These are phyloP conservation scores for Propithecus deckenii DNA, from an alignment of 2,797 vertebrate species.

Conservation along the genomic window DNA sequence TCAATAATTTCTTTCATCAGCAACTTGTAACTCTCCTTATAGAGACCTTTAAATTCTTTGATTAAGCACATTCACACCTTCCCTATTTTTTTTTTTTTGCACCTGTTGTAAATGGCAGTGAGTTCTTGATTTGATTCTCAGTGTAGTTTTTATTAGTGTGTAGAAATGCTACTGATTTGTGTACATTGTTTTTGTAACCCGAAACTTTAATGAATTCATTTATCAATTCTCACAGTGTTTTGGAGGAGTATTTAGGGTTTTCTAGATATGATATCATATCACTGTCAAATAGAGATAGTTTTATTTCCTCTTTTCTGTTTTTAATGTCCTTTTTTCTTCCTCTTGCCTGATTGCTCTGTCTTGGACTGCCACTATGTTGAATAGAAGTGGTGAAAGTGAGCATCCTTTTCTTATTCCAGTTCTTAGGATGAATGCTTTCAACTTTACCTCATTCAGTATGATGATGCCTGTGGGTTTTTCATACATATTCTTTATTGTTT, in stretches of 20 bases:
- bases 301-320: neutral
- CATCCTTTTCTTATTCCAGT: neutral
- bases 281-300: neutral
- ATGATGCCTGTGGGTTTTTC: neutral
- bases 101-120: too few species aligned
- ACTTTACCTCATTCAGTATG: neutral
- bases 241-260: neutral
- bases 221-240: neutral
- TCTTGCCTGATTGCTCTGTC: neutral
- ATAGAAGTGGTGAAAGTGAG: neutral
- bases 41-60: too few species aligned
- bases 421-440: neutral
- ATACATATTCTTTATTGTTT: neutral
- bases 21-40: too few species aligned
- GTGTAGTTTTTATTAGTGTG: too few species aligned
- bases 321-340: neutral
- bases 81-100: too few species aligned
- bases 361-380: neutral
- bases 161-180: too few species aligned
- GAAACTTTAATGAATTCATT: neutral
- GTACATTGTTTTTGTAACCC: neutral
- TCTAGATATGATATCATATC: neutral
- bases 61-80: too few species aligned
- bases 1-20: too few species aligned
- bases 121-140: too few species aligned